Conservation (phyloP, 2,797 vertebrate species). For the Falco peregrinus region DNA sequence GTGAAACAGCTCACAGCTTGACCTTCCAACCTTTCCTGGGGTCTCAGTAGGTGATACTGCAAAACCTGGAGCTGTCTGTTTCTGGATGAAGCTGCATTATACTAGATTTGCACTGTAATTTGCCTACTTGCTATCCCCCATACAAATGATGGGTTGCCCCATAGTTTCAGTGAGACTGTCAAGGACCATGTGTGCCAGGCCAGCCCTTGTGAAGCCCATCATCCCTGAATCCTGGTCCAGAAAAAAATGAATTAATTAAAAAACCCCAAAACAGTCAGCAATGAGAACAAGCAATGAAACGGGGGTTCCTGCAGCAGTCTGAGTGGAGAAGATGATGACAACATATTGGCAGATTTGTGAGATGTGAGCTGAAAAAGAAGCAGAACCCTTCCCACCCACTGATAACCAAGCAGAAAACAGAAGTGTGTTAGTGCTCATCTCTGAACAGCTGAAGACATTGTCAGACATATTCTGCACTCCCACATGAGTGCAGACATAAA, state of each 20-base stretch:
- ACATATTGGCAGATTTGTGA: neutral
- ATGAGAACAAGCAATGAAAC: neutral
- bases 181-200: neutral
- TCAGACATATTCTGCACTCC: slow-evolving; percentile 31
- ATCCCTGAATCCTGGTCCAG: neutral
- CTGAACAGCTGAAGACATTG: slow-evolving; percentile 27
- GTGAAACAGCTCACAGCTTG: slow-evolving; percentile 35
- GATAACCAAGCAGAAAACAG: slow-evolving; percentile 8
- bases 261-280: neutral
- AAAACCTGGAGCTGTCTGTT: neutral
- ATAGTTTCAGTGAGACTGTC: neutral
- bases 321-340: neutral
- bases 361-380: slow-evolving; percentile 15
- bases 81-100: neutral
- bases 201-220: neutral
- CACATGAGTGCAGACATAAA: neutral
- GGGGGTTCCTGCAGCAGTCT: neutral
- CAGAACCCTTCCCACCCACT: slow-evolving; percentile 28
- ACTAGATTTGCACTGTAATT: neutral
- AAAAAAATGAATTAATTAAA: neutral
- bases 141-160: neutral
- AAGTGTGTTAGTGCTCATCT: neutral
- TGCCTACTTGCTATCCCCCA: neutral
- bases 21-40: slow-evolving; percentile 39
- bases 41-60: slow-evolving; percentile 20